These are phyloP conservation scores for Galago senegalensis DNA, from an alignment of 2,797 vertebrate species.

Conservation along the genomic window DNA sequence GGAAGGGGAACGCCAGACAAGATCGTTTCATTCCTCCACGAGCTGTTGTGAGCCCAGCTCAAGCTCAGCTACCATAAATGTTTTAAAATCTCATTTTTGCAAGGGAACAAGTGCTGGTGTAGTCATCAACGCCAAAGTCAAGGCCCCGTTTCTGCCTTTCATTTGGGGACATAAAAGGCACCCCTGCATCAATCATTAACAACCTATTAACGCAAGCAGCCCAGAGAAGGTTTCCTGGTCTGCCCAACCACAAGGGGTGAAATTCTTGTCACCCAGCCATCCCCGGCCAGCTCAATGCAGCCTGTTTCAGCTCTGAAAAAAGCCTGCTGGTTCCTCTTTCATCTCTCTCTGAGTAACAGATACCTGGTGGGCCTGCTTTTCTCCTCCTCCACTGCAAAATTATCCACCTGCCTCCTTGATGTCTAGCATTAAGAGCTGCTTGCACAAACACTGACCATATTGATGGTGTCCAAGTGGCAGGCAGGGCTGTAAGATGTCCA, in stretches of 20 bases:
- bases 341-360: conserved; percentile 91
- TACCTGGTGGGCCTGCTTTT: conserved; percentile 79
- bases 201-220: conserved; percentile 91
- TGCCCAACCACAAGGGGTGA: conserved; percentile 88
- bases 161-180: conserved; percentile 89
- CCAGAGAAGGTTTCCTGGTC: conserved; percentile 90
- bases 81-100: conserved; percentile 86
- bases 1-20: conserved; percentile 67
- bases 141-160: conserved; percentile 87
- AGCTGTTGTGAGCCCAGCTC: conserved; percentile 71
- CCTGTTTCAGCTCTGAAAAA: conserved; percentile 79
- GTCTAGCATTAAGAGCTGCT: conserved; percentile 28
- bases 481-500: not conserved
- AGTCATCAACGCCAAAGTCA: conserved; percentile 82
- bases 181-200: conserved; percentile 92
- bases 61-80: conserved; percentile 84
- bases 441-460: conserved; percentile 87
- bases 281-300: not conserved
- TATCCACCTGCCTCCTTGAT: conserved; percentile 69
- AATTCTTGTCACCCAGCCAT: conserved; percentile 90
- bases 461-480: conserved; percentile 83
- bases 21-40: conserved; percentile 64
- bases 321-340: conserved; percentile 90
- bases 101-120: conserved; percentile 56
- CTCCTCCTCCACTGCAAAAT: conserved; percentile 82